phyloP scores from a whole-genome alignment of 2,113 vertebrate species.

The Amblyopsis rosae region DNA sequence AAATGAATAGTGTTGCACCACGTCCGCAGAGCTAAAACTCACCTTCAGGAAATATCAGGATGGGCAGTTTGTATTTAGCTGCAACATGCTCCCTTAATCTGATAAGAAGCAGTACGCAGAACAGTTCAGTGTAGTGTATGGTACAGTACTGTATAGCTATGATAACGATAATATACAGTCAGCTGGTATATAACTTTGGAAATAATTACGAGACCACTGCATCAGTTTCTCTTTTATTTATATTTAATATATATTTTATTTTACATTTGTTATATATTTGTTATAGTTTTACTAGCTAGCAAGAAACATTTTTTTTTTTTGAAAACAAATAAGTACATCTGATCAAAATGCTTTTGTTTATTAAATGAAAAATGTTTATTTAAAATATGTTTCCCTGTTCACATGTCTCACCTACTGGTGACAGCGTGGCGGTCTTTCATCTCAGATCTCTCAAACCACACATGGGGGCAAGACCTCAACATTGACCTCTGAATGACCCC shows the following conservation, averaged over 20 bases:
- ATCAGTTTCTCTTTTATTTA: too few species aligned
- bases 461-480: constrained; percentile 89
- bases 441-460: constrained; percentile 97
- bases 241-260: too few species aligned
- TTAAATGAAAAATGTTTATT: not conserved
- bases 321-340: not conserved
- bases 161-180: too few species aligned
- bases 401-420: constrained; percentile 79
- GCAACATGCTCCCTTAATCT: constrained; percentile 88
- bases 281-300: too few species aligned
- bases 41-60: constrained; percentile 98
- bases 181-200: too few species aligned
- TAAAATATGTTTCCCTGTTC: too few species aligned
- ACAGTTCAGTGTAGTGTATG: not conserved
- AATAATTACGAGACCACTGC: too few species aligned
- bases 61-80: constrained; percentile 89
- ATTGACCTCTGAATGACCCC: constrained; percentile 93
- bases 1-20: not conserved
- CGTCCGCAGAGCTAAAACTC: constrained; percentile 40
- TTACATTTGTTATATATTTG: too few species aligned
- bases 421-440: constrained; percentile 92
- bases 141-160: not conserved
- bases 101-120: constrained; percentile 6
- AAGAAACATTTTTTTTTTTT: not conserved
- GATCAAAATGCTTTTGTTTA: not conserved